Conservation (phyloP, 2,888 invertebrate genomes). For the Adineta ricciae region DNA sequence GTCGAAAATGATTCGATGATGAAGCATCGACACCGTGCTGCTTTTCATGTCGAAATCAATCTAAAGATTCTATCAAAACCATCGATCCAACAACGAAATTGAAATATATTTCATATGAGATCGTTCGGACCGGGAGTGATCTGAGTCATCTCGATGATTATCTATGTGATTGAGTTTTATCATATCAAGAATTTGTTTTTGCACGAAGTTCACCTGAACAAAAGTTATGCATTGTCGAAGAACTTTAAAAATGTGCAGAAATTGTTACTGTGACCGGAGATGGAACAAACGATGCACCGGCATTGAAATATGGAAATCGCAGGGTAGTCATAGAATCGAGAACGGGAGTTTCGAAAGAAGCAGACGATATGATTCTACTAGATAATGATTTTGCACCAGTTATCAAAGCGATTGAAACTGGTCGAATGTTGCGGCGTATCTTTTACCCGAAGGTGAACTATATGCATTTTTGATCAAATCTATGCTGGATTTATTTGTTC, state of each 20-base stretch:
- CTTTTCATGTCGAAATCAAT: background rate
- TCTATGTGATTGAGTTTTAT: constrained; percentile 8
- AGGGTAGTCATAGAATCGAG: constrained; percentile 43
- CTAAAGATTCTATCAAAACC: background rate
- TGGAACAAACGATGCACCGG: constrained; percentile 28
- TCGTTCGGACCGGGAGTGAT: constrained; percentile 22
- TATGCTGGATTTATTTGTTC: background rate
- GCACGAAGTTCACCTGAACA: constrained; percentile 27
- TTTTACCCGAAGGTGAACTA: constrained; percentile 23
- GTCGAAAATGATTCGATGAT: background rate
- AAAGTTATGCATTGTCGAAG: constrained; percentile 27
- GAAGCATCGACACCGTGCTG: background rate
- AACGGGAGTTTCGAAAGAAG: constrained; percentile 73
- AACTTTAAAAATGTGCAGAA: constrained; percentile 22
- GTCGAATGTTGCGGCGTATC: constrained; percentile 24
- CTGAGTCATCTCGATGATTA: background rate
- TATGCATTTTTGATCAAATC: too few relatives aligned
- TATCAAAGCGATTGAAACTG: constrained; percentile 35
- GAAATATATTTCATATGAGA: background rate
- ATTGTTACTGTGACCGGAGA: constrained; percentile 27
- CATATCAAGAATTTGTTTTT: constrained; percentile 27
- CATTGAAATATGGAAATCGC: background rate
- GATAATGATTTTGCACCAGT: too few relatives aligned
- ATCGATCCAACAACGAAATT: background rate
- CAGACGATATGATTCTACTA: constrained; percentile 39